These are phyloP conservation scores for Neodontobutis hainanensis DNA, from an alignment of 2,113 vertebrate species.

Conservation along the genomic window DNA sequence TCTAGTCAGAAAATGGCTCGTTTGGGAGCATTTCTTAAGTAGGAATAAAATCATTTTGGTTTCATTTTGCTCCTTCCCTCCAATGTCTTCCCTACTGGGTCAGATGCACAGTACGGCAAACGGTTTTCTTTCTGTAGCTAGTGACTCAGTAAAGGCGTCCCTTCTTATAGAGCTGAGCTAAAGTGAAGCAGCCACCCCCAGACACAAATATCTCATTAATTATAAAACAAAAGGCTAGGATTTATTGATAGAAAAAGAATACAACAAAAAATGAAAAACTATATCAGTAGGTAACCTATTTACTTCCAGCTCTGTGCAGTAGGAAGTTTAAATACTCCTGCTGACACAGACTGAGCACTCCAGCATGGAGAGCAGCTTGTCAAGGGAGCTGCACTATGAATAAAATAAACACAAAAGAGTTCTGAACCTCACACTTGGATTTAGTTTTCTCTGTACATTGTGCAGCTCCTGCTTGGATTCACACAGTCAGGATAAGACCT, in stretches of 20 bases:
- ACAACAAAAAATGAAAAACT: conserved; percentile 43
- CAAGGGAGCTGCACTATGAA: conserved; percentile 40
- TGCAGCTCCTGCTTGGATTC: conserved; percentile 12
- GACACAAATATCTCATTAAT: conserved; percentile 57
- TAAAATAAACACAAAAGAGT: conserved; percentile 40
- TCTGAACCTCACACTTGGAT: conserved; percentile 3
- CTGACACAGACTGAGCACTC: conserved; percentile 62
- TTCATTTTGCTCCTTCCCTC: conserved; percentile 35
- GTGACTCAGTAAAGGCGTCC: conserved; percentile 24
- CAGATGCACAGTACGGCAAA: conserved; percentile 45
- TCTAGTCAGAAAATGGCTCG: conserved; percentile 57
- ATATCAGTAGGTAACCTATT: conserved; percentile 61
- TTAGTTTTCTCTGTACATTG: conserved; percentile 1
- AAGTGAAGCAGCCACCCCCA: conserved; percentile 25
- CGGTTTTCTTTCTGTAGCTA: conserved; percentile 14
- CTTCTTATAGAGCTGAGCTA: conserved; percentile 27
- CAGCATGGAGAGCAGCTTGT: conserved; percentile 46
- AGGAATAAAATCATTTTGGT: conserved; percentile 49
- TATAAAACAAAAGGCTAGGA: conserved; percentile 36
- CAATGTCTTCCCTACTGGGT: conserved; percentile 39
- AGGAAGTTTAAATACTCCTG: conserved; percentile 38
- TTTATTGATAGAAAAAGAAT: conserved; percentile 10
- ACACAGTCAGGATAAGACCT: conserved; percentile 13
- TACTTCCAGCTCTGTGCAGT: conserved; percentile 41
- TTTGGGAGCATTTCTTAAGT: conserved; percentile 38